Evolutionary conservation across 2,797 vertebrate species (phyloP).

Genomic region (Tachyglossus aculeatus): DNA sequence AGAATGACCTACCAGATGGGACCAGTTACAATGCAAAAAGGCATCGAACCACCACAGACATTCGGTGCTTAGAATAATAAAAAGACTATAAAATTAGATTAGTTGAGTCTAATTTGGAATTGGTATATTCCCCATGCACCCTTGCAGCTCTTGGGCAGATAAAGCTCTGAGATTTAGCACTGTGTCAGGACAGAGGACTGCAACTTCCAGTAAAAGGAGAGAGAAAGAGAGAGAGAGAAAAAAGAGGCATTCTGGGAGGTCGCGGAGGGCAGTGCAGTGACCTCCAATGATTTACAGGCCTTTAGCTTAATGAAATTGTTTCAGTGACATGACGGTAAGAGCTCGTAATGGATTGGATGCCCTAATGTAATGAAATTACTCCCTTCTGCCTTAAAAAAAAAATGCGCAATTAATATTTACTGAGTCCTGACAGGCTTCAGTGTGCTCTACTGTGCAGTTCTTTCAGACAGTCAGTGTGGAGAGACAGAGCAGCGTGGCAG

Average conservation of each 20-base stretch:
- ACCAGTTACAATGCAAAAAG: slow-evolving; percentile 78
- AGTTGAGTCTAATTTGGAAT: slow-evolving; percentile 89
- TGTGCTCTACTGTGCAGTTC: slow-evolving; percentile 74
- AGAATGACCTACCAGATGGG: slow-evolving; percentile 85
- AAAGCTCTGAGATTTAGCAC: slow-evolving; percentile 82
- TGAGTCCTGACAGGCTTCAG: slow-evolving; percentile 89
- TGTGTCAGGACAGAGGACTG: slow-evolving; percentile 78
- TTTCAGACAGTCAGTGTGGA: slow-evolving; percentile 75
- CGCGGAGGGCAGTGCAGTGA: slow-evolving; percentile 85
- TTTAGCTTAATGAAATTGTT: slow-evolving; percentile 99
- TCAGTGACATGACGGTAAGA: slow-evolving; percentile 99
- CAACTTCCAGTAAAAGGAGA: slow-evolving; percentile 85
- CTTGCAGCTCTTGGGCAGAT: slow-evolving; percentile 79
- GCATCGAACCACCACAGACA: slow-evolving; percentile 86
- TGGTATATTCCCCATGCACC: slow-evolving; percentile 79
- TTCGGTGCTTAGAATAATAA: slow-evolving; percentile 93
- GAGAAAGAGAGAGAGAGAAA: slow-evolving; percentile 28
- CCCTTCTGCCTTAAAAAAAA: slow-evolving; percentile 92
- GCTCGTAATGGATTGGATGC: slow-evolving; percentile 99
- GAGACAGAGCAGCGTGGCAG: slow-evolving; percentile 82
- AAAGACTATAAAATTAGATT: slow-evolving; percentile 93
- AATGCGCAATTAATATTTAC: slow-evolving; percentile 99
- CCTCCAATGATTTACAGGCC: slow-evolving; percentile 97
- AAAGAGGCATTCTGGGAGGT: slow-evolving; percentile 79
- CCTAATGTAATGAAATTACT: slow-evolving; percentile 99